Base-by-base conservation (phyloP, 2,113 vertebrate species). In the Gymnobelideus leadbeateri region DNA sequence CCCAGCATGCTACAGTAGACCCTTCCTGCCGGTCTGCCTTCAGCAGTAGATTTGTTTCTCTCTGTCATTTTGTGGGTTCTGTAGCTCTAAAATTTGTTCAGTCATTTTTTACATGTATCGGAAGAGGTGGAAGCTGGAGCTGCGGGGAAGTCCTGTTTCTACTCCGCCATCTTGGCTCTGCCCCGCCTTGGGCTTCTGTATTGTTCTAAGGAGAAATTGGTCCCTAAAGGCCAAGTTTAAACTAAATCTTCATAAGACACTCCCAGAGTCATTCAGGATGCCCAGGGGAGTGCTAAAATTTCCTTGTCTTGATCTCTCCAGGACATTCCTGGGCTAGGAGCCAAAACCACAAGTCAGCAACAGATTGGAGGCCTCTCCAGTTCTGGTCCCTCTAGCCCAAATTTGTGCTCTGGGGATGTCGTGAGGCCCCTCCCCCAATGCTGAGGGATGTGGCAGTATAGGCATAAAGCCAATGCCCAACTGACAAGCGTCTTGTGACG, bases 301-400 rank as follows among this genome's bases (percentile, higher is more conserved):
- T 92, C 61, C 92, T 96, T 95, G 68, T 31, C 91, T 51, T 90
- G 23, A 90, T 95, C 16, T 89, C 21, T 89, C 51, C 51, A 89
- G 46, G 23, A n/a, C n/a, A 92, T 0, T 91, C 53, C 61, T 91
- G 96, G 92, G 89, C 37, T 0, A 57, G 52, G 46, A 97, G 57
- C 43, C 46, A 94, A 10, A 50, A 31, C 11, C 53, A 31, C 50
- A 0, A 68, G 9, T 28, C 37, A 94, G 43, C 77, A 68, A 2
- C 2, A 46, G 0, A 0, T n/a, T 94, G 31, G 28, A 95, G 77
- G 19, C 77, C 51, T n/a, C 77, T 91, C 31, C 93, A 43, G 23
- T 8, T 21, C 43, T 19, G 47, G 52, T 95, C 91, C 31, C 43
- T 8, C 28, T 51, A 37, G 51, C 28, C 55, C 10, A 52, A 93